Conservation (phyloP, 2,113 vertebrate genomes). For the Esox niger region DNA sequence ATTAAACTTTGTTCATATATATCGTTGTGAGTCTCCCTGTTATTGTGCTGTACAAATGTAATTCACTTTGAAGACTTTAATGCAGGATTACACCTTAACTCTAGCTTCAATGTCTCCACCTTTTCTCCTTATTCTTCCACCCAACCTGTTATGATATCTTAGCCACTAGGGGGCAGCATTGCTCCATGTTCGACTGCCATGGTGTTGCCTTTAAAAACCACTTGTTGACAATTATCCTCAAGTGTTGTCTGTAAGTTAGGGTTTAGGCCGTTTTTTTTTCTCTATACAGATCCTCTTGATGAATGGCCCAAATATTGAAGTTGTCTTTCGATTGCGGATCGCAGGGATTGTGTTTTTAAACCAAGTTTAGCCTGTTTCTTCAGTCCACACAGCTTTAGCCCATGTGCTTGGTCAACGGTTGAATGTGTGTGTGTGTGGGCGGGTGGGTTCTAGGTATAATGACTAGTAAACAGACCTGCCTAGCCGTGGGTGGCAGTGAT, state of each 20-base stretch:
- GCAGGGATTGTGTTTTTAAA: neutral
- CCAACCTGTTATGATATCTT: neutral
- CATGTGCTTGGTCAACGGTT: too few species aligned
- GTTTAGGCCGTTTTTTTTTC: neutral
- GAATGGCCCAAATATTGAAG: neutral
- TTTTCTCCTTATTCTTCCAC: too few species aligned
- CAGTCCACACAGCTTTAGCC: too few species aligned
- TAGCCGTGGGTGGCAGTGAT: too few species aligned
- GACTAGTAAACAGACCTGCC: too few species aligned
- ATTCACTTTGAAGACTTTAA: too few species aligned
- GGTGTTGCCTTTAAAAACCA: constrained; percentile 8
- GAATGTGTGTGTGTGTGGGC: too few species aligned
- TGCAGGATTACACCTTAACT: too few species aligned
- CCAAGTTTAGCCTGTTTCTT: neutral
- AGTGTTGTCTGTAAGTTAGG: neutral
- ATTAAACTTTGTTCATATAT: constrained; percentile 43
- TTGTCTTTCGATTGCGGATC: neutral
- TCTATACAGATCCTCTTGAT: neutral
- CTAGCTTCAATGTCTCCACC: too few species aligned
- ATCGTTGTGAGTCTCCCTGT: neutral
- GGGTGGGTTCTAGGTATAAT: too few species aligned
- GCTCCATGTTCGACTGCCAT: constrained; percentile 12
- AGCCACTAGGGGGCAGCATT: constrained; percentile 61
- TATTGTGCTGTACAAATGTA: too few species aligned
- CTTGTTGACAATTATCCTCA: constrained; percentile 44